A percentile compares a stretch with the other conserved stretches of the same genome.
Evolutionary conservation across 2,113 vertebrate species (phyloP).

Genomic region (Phrynosoma blainvillii): DNA sequence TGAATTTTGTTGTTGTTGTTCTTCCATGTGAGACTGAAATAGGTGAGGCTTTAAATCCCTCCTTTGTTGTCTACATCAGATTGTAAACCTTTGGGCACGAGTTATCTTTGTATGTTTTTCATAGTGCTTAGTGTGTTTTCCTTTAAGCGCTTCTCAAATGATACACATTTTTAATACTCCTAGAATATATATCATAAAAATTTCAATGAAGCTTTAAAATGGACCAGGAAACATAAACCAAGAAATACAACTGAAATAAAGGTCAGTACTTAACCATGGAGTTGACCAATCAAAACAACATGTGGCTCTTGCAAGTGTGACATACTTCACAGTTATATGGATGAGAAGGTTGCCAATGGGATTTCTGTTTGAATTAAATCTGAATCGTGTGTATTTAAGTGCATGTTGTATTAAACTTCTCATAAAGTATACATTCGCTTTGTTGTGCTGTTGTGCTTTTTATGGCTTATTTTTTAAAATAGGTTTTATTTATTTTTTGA

Average conservation of each 20-base stretch:
- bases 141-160: neutral
- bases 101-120: neutral
- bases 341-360: neutral
- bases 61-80: neutral
- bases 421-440: neutral
- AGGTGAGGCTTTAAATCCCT: no score
- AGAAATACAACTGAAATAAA: neutral
- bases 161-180: neutral
- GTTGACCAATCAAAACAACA: neutral
- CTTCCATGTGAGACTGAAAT: no score
- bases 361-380: neutral
- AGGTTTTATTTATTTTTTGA: no score
- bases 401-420: neutral
- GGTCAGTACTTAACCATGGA: neutral
- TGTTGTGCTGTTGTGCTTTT: no score
- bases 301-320: neutral
- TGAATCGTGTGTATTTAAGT: neutral
- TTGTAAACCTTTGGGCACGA: neutral
- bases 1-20: no score
- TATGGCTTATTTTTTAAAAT: no score
- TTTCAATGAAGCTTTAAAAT: neutral
- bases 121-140: neutral
- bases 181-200: neutral
- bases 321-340: neutral
- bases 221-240: constrained; percentile 11